These are phyloP conservation scores for Triplophysa siluroides DNA, from an alignment of 2,113 vertebrate genomes.

Conservation along the genomic window DNA sequence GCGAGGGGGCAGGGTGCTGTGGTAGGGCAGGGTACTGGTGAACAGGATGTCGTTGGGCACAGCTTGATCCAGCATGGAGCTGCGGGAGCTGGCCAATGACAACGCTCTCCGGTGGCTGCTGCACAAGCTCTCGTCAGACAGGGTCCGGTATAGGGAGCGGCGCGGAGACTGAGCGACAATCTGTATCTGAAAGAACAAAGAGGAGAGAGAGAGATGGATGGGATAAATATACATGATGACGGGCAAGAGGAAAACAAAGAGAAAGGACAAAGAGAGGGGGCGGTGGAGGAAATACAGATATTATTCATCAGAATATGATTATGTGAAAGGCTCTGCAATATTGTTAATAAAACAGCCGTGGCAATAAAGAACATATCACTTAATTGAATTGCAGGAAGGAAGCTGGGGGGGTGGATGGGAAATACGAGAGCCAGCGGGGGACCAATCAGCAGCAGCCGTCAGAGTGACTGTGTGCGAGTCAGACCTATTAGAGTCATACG, in stretches of 20 bases:
- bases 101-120: conserved; percentile 79
- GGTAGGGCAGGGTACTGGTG: conserved; percentile 80
- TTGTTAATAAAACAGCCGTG: conserved; percentile 40
- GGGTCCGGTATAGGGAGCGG: conserved; percentile 77
- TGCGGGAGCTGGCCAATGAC: conserved; percentile 80
- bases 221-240: not conserved
- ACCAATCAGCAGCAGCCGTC: conserved; percentile 9
- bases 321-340: conserved; percentile 35
- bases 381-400: conserved; percentile 32
- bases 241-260: not conserved
- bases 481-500: conserved; percentile 33
- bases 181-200: conserved; percentile 26
- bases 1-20: conserved; percentile 77
- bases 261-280: not conserved
- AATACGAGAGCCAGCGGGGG: conserved; percentile 10
- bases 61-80: conserved; percentile 81
- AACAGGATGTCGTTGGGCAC: conserved; percentile 83
- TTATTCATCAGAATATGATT: conserved; percentile 39
- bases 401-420: not conserved
- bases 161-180: conserved; percentile 66
- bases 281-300: not conserved
- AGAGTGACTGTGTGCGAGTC: conserved; percentile 29
- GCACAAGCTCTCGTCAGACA: conserved; percentile 85
- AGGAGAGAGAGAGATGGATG: not conserved
- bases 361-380: conserved; percentile 42